Evolutionary conservation across 2,888 invertebrate species (phyloP).

Genomic region (Tachystola acroxantha): DNA sequence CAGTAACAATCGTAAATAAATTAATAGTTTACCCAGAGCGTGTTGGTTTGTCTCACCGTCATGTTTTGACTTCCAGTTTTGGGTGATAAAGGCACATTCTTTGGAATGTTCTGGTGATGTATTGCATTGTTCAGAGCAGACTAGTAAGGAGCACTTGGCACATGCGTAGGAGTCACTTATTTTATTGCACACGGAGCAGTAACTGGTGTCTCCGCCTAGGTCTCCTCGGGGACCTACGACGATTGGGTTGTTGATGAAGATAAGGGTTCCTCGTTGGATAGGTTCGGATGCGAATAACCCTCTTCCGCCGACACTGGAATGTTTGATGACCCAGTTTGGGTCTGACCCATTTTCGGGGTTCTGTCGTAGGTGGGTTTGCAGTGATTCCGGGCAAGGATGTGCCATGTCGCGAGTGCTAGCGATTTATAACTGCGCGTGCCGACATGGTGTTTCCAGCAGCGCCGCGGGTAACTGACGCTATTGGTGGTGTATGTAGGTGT

Average conservation of each 20-base stretch:
- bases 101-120: slow-evolving; percentile 68
- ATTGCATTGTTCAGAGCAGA: slow-evolving; percentile 81
- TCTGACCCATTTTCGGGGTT: slow-evolving; percentile 20
- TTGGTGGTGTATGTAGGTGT: slow-evolving; percentile 29
- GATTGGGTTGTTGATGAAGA: slow-evolving; percentile 83
- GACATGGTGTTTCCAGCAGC: slow-evolving; percentile 28
- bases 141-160: slow-evolving; percentile 79
- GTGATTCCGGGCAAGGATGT: slow-evolving; percentile 13
- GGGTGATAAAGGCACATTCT: slow-evolving; percentile 80
- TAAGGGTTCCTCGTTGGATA: slow-evolving; percentile 80
- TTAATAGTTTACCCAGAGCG: slow-evolving; percentile 34
- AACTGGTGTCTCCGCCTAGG: slow-evolving; percentile 57
- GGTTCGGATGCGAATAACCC: slow-evolving; percentile 82
- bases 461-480: slow-evolving; percentile 46
- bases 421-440: slow-evolving; percentile 20
- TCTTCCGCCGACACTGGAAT: slow-evolving; percentile 81
- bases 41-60: slow-evolving; percentile 22
- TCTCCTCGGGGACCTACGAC: slow-evolving; percentile 81
- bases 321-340: slow-evolving; percentile 74
- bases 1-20: slow-evolving; percentile 46
- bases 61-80: slow-evolving; percentile 59
- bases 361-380: slow-evolving; percentile 14
- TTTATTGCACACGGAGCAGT: slow-evolving; percentile 81
- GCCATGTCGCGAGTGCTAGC: slow-evolving; percentile 27
- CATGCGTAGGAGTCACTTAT: slow-evolving; percentile 63